Evolutionary conservation across 2,888 invertebrate species (phyloP).

Genomic region (Cantharis rufa): DNA sequence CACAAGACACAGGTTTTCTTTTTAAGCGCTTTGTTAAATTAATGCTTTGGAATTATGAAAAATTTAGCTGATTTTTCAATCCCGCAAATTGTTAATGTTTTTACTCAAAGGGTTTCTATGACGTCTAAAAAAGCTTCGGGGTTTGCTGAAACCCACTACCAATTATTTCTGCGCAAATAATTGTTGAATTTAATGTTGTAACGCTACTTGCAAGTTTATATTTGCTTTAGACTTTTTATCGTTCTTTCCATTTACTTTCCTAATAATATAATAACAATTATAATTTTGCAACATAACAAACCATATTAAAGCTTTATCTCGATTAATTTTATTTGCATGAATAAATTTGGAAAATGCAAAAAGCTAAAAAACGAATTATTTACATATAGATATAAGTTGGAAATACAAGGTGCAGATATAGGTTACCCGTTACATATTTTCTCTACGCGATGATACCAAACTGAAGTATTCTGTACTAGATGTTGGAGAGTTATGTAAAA

Average conservation of each 20-base stretch:
- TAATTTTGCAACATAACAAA: too few species aligned
- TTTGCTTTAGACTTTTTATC: not conserved
- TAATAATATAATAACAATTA: too few species aligned
- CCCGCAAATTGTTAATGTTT: not conserved
- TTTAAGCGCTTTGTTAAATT: not conserved
- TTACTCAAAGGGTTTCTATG: not conserved
- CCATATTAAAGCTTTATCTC: too few species aligned
- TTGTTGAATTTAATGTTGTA: not conserved
- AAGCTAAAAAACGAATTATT: too few species aligned
- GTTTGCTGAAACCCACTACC: not conserved
- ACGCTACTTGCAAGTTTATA: not conserved
- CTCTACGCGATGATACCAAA: too few species aligned
- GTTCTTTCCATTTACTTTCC: not conserved
- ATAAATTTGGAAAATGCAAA: too few species aligned
- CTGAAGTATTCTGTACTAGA: too few species aligned
- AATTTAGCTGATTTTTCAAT: not conserved
- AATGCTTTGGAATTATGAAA: not conserved
- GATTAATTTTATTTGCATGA: too few species aligned
- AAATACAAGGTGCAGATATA: too few species aligned
- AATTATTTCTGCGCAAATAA: not conserved
- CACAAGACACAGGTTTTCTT: not conserved
- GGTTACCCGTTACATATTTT: too few species aligned
- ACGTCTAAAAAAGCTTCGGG: not conserved
- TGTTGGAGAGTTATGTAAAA: too few species aligned
- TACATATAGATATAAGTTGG: too few species aligned